These are phyloP conservation scores for Dilophus febrilis DNA, from an alignment of 2,888 invertebrate species.

Conservation along the genomic window DNA sequence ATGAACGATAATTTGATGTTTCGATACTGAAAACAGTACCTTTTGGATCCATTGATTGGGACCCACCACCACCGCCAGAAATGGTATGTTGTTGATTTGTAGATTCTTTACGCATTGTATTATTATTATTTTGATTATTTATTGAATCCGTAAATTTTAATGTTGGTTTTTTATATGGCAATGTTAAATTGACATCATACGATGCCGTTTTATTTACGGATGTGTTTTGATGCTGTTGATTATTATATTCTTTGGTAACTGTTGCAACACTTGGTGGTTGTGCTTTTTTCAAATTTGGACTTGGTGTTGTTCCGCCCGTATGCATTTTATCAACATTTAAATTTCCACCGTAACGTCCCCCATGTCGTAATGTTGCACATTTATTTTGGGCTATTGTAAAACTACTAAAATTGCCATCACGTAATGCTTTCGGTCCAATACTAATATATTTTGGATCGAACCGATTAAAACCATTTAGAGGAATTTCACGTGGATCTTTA, in stretches of 20 bases:
- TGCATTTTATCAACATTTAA: neutral
- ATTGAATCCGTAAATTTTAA: neutral
- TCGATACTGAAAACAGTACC: slow-evolving; percentile 28
- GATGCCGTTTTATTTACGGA: slow-evolving; percentile 2
- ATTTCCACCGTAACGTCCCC: slow-evolving; percentile 29
- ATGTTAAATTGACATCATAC: slow-evolving; percentile 8
- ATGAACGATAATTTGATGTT: slow-evolving; percentile 17
- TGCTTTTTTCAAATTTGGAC: slow-evolving; percentile 29
- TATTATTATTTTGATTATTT: neutral
- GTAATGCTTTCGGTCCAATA: slow-evolving; percentile 29
- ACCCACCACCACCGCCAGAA: neutral
- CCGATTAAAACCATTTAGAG: slow-evolving; percentile 29
- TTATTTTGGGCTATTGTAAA: slow-evolving; percentile 16
- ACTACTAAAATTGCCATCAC: slow-evolving; percentile 20
- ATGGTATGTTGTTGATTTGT: neutral
- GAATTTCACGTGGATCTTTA: slow-evolving; percentile 27
- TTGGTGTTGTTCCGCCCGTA: slow-evolving; percentile 20
- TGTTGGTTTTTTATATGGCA: slow-evolving; percentile 7
- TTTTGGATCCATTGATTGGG: slow-evolving; percentile 16
- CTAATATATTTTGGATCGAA: slow-evolving; percentile 32
- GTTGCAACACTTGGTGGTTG: slow-evolving; percentile 30
- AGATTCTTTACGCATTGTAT: neutral
- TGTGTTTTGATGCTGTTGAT: slow-evolving; percentile 14
- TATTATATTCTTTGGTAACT: slow-evolving; percentile 27
- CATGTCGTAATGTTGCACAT: slow-evolving; percentile 29